Evolutionary conservation across 2,113 vertebrate genomes (phyloP).

Genomic region (Cariama cristata): DNA sequence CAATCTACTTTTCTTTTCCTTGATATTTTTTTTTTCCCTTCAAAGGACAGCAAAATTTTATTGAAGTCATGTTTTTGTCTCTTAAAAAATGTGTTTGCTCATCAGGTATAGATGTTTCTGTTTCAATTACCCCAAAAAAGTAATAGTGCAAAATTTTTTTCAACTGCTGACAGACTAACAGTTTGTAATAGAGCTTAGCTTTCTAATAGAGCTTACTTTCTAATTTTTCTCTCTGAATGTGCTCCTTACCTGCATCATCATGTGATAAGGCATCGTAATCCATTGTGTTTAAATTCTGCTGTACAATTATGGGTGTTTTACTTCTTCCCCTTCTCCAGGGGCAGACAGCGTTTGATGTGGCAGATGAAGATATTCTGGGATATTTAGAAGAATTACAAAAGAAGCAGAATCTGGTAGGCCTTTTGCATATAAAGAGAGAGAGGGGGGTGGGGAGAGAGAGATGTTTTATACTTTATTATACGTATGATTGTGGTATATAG

Average conservation of each 20-base stretch:
- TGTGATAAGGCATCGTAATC: background rate
- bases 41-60: background rate
- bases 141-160: background rate
- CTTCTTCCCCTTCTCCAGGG: conserved; percentile 79
- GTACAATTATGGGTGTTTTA: background rate
- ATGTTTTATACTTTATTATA: background rate
- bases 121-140: background rate
- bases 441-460: too few relatives aligned
- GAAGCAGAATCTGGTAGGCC: conserved; percentile 93
- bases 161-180: conserved; percentile 24
- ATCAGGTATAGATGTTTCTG: background rate
- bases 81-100: background rate
- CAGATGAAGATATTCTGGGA: conserved; percentile 96
- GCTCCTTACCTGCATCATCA: background rate
- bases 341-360: conserved; percentile 96
- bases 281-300: background rate
- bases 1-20: background rate
- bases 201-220: background rate
- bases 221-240: background rate
- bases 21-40: background rate
- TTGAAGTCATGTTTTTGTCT: background rate
- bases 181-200: conserved; percentile 27
- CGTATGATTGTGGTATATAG: background rate
- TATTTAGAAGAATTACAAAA: conserved; percentile 98
- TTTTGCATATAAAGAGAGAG: background rate